phyloP scores from a whole-genome alignment of 2,888 invertebrate genomes.

The Penaeus monodon region DNA sequence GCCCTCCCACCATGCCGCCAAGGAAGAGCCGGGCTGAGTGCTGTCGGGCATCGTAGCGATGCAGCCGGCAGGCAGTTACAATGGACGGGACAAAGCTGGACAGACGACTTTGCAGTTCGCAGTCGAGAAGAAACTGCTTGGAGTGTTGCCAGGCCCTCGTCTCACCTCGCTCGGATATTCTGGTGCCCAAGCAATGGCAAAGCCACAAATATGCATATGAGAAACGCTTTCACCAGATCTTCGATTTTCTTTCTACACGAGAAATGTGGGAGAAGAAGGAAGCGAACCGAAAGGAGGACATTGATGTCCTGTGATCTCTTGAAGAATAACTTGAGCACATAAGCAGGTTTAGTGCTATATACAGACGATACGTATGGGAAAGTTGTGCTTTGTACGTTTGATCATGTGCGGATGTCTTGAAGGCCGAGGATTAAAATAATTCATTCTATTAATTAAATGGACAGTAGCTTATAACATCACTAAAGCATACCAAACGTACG shows the following conservation, averaged over 20 bases:
- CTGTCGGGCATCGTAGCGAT: background rate
- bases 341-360: conserved; percentile 13
- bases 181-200: background rate
- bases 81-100: background rate
- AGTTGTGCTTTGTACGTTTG: background rate
- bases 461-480: too few relatives aligned
- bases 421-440: too few relatives aligned
- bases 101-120: conserved; percentile 5
- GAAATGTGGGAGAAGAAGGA: background rate
- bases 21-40: background rate
- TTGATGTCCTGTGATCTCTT: conserved; percentile 10
- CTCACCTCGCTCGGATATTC: background rate
- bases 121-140: conserved; percentile 14
- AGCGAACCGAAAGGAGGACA: background rate
- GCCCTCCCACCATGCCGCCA: conserved; percentile 18
- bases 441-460: too few relatives aligned
- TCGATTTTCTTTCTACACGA: background rate
- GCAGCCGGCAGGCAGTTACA: background rate
- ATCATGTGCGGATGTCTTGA: background rate
- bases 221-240: background rate
- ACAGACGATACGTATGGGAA: background rate
- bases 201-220: background rate
- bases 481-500: too few relatives aligned
- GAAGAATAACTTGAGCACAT: background rate
- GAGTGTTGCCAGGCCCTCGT: conserved; percentile 15